Evolutionary conservation across 2,113 vertebrate species (phyloP).

Genomic region (Cervus canadensis): DNA sequence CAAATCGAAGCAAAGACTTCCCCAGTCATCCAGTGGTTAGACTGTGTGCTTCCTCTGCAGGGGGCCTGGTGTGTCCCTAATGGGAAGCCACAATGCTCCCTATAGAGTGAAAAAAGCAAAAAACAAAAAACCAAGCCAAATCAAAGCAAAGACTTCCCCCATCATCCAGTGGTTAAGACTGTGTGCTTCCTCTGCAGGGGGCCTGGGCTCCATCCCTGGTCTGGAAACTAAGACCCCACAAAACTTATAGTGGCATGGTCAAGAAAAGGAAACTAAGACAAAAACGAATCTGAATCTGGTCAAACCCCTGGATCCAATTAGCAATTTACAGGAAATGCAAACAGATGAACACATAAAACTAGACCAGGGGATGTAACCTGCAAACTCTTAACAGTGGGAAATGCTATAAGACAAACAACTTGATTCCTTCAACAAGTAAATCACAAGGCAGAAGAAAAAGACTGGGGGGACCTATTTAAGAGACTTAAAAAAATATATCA

Average conservation of each 20-base stretch:
- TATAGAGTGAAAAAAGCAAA: neutral
- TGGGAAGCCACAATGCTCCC: neutral
- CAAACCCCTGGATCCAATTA: neutral
- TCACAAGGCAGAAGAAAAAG: neutral
- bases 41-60: neutral
- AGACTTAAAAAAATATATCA: neutral
- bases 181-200: neutral
- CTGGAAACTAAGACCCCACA: neutral
- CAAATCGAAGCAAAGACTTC: neutral
- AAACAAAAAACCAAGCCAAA: neutral
- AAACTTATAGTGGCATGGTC: neutral
- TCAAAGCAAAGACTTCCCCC: neutral
- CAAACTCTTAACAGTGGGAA: neutral
- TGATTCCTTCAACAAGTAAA: neutral
- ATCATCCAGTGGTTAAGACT: neutral
- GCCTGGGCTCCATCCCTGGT: neutral
- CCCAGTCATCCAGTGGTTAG: neutral
- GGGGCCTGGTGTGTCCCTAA: neutral
- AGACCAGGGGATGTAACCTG: neutral
- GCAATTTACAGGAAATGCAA: neutral
- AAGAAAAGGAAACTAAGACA: neutral
- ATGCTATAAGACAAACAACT: neutral
- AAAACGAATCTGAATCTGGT: neutral
- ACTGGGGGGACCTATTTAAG: neutral
- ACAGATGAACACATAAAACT: neutral